phyloP scores from a whole-genome alignment of 2,888 invertebrate species.

The Pollenia amentaria region DNA sequence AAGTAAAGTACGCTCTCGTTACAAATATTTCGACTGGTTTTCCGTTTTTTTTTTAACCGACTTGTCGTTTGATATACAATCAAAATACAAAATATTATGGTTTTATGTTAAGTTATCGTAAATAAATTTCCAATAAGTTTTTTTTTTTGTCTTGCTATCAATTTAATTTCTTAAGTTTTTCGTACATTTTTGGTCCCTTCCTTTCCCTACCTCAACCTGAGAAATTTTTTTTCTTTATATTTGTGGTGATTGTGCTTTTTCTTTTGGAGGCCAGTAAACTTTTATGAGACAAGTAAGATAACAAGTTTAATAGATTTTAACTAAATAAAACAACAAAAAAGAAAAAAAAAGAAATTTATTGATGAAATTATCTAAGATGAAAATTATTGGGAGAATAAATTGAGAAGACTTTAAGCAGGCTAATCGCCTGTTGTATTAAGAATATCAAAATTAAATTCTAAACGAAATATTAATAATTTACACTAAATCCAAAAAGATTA shows the following conservation, averaged over 20 bases:
- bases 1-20: slow-evolving; percentile 1
- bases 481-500: too few species aligned
- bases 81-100: slow-evolving; percentile 60
- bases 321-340: slow-evolving; percentile 7
- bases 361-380: slow-evolving; percentile 22
- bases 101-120: slow-evolving; percentile 60
- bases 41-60: slow-evolving; percentile 7
- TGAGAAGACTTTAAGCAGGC: background rate
- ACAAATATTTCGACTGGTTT: slow-evolving; percentile 22
- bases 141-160: slow-evolving; percentile 15
- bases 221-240: background rate
- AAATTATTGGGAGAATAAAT: background rate
- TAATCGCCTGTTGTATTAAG: background rate
- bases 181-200: background rate
- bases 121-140: slow-evolving; percentile 65
- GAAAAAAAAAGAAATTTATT: slow-evolving; percentile 6
- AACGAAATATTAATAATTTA: too few species aligned
- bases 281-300: slow-evolving; percentile 43
- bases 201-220: slow-evolving; percentile 18
- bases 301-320: slow-evolving; percentile 44
- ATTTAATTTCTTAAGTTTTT: slow-evolving; percentile 23
- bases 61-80: slow-evolving; percentile 56
- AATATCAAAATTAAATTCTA: background rate
- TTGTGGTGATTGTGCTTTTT: slow-evolving; percentile 37
- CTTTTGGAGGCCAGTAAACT: slow-evolving; percentile 31